Base-by-base conservation (phyloP, 2,888 invertebrate genomes). In the Harpalus rufipes region DNA sequence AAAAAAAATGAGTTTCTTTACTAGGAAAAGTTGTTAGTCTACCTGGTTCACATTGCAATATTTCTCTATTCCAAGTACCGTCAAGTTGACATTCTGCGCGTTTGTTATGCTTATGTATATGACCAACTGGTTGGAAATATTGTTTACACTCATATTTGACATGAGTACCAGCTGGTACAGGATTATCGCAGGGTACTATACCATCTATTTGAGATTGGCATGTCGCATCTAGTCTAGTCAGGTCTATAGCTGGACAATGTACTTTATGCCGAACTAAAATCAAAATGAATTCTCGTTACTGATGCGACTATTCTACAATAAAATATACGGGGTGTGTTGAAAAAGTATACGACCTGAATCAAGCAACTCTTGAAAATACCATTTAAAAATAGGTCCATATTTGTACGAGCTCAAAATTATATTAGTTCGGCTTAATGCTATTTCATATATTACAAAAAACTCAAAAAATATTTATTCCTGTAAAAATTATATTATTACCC, bases 11-110 rank as follows among this genome's bases (percentile, higher is more conserved):
- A 32, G 32, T 32, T 32, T 32, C 32, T 32, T 32, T 32, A 32
- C 32, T 4, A 4, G 5, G 32, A 68, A n/a, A 82, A 14, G 51
- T 51, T 51, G 3, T 68, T 18, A 18, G 39, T 21, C 10, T 89
- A 87, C 89, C 88, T 78, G 91, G 91, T 85, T 87, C 87, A 85
- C 92, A 91, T 81, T 88, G 88, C n/a, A 91, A 87, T 16, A 89
- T 86, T n/a, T 87, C 86, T 84, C 89, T 89, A 83, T 88, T 91
- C 92, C 92, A 92, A 1, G 89, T 89, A 1, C 92, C 92, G 87
- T 91, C 90, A 65, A 88, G 87, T 85, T 91, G 90, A 85, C 91
- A 91, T 51, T 88, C 88, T 58, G 89, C 87, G 41, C 88, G 87
- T 6, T 87, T 86, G 25, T 90, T 89, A 21, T 86, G 74, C 44